These are phyloP conservation scores for Lepus americanus DNA, from an alignment of 2,113 vertebrate genomes.

Conservation along the genomic window DNA sequence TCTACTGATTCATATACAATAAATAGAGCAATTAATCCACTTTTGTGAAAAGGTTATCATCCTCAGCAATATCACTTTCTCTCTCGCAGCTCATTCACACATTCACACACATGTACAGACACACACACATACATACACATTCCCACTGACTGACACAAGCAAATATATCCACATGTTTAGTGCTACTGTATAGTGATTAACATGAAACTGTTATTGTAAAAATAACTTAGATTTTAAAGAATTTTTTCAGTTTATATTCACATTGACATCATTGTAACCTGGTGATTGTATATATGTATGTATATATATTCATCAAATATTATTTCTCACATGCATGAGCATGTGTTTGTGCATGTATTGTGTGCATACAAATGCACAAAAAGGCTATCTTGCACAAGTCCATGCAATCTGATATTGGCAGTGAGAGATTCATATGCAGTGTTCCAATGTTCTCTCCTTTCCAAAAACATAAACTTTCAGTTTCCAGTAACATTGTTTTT, in stretches of 20 bases:
- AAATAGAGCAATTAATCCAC: neutral
- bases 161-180: no score
- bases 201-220: neutral
- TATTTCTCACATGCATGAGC: neutral
- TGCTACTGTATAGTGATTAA: neutral
- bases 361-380: neutral
- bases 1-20: neutral
- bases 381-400: neutral
- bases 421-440: neutral
- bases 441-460: neutral
- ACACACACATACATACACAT: fast-evolving
- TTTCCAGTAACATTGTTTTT: neutral
- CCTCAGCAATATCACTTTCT: neutral
- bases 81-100: neutral
- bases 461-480: neutral
- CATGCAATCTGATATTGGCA: neutral
- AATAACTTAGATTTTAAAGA: neutral
- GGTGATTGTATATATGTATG: no score
- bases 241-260: neutral
- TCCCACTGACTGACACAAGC: neutral
- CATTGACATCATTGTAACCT: neutral
- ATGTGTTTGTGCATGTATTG: fast-evolving
- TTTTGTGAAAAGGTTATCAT: neutral
- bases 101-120: neutral
- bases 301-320: no score